phyloP scores from a whole-genome alignment of 2,888 invertebrate genomes.

The Eulithis testata region DNA sequence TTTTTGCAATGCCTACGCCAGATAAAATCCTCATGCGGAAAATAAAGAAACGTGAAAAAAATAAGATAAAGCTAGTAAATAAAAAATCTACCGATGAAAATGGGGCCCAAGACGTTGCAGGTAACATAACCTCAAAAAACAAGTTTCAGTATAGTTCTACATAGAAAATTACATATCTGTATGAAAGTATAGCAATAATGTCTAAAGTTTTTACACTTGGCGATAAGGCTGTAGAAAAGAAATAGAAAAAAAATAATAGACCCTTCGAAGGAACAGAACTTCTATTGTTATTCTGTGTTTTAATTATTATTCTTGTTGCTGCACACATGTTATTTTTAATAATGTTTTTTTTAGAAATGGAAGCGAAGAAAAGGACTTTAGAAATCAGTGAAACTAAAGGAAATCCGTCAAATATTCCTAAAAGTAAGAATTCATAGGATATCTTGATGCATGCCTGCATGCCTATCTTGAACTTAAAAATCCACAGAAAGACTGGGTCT shows the following conservation, averaged over 20 bases:
- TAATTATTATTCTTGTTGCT: neutral
- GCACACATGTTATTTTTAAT: neutral
- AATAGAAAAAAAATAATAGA: no score
- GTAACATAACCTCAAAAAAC: slow-evolving; percentile 56
- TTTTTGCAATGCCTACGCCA: slow-evolving; percentile 82
- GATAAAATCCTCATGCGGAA: slow-evolving; percentile 91
- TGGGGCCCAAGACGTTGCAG: slow-evolving; percentile 48
- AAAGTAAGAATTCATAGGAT: slow-evolving; percentile 54
- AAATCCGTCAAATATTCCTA: slow-evolving; percentile 43
- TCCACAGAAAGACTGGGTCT: no score
- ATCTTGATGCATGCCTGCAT: neutral
- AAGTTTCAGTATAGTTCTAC: no score
- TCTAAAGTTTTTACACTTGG: no score
- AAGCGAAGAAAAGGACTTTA: slow-evolving; percentile 59
- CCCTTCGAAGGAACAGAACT: neutral
- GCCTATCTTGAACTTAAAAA: no score
- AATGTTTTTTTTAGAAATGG: slow-evolving; percentile 30
- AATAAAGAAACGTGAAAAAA: slow-evolving; percentile 91
- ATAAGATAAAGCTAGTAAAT: slow-evolving; percentile 84
- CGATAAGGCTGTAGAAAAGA: no score
- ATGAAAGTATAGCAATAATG: no score
- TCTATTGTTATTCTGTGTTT: no score
- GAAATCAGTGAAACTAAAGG: slow-evolving; percentile 46
- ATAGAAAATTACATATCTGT: no score
- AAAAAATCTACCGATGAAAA: slow-evolving; percentile 74